phyloP scores from a whole-genome alignment of 2,888 invertebrate species.

The Cyrtodaria siliqua region DNA sequence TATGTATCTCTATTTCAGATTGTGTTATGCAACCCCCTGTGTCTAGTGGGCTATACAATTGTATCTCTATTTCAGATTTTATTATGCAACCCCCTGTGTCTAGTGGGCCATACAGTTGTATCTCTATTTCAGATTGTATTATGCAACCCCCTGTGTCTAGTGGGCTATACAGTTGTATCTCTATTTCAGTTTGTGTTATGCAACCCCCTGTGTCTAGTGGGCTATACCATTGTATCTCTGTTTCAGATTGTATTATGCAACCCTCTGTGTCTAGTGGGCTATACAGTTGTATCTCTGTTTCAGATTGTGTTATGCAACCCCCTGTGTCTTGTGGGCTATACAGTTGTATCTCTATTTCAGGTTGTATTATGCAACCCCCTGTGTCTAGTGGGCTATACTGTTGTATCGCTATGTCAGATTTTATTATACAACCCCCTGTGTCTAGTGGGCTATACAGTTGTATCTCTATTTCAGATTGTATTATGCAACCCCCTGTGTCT shows the following conservation, averaged over 20 bases:
- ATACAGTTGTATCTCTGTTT: slow-evolving; percentile 81
- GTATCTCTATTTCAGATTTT: slow-evolving; percentile 93
- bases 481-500: slow-evolving; percentile 96
- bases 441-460: neutral
- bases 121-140: too few relatives aligned
- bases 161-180: too few relatives aligned
- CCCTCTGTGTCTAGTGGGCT: too few relatives aligned
- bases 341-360: slow-evolving; percentile 91
- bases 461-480: slow-evolving; percentile 89
- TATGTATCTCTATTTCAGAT: slow-evolving; percentile 88
- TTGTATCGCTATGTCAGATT: too few relatives aligned
- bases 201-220: too few relatives aligned
- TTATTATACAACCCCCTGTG: too few relatives aligned
- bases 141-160: too few relatives aligned
- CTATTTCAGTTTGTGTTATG: too few relatives aligned
- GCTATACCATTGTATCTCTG: too few relatives aligned
- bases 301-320: slow-evolving; percentile 96
- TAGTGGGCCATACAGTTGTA: slow-evolving; percentile 92
- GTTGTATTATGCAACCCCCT: slow-evolving; percentile 95
- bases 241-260: too few relatives aligned
- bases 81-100: slow-evolving; percentile 95
- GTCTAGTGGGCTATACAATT: slow-evolving; percentile 92
- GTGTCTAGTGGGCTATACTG: slow-evolving; percentile 92
- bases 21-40: slow-evolving; percentile 95
- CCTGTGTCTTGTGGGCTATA: slow-evolving; percentile 93